These are phyloP conservation scores for Phalloptychus januarius DNA, from an alignment of 2,797 vertebrate species.

Conservation along the genomic window DNA sequence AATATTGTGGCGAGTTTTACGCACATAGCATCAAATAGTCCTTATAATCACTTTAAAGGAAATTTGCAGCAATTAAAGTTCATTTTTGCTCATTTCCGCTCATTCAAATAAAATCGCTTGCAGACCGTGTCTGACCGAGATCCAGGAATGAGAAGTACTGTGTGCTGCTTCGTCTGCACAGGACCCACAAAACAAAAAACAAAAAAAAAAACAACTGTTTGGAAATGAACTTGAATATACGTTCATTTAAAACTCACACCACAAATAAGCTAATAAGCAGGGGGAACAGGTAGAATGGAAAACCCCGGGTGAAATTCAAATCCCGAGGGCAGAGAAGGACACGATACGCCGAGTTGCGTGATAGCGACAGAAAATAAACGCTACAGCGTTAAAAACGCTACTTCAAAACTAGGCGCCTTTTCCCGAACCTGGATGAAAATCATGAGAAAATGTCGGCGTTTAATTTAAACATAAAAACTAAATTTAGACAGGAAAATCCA, in stretches of 20 bases:
- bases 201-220: not conserved
- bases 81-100: not conserved
- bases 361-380: slow-evolving; percentile 1
- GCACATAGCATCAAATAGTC: not conserved
- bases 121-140: not conserved
- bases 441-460: rapidly evolving
- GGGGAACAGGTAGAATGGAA: not conserved
- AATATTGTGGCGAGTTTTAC: not conserved
- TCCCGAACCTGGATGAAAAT: not conserved
- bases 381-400: not conserved
- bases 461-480: not conserved
- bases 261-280: not conserved
- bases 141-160: not conserved
- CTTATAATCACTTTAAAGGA: not conserved
- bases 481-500: not conserved
- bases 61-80: too few relatives aligned
- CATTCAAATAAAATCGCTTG: not conserved
- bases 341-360: not conserved
- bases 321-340: not conserved
- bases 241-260: slow-evolving; percentile 30
- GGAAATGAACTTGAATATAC: not conserved
- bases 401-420: slow-evolving; percentile 19
- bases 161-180: not conserved
- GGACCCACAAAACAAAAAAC: not conserved
- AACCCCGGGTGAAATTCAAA: slow-evolving; percentile 32